Base-by-base conservation (phyloP, 2,113 vertebrate species). In the Ploceus nigricollis region DNA sequence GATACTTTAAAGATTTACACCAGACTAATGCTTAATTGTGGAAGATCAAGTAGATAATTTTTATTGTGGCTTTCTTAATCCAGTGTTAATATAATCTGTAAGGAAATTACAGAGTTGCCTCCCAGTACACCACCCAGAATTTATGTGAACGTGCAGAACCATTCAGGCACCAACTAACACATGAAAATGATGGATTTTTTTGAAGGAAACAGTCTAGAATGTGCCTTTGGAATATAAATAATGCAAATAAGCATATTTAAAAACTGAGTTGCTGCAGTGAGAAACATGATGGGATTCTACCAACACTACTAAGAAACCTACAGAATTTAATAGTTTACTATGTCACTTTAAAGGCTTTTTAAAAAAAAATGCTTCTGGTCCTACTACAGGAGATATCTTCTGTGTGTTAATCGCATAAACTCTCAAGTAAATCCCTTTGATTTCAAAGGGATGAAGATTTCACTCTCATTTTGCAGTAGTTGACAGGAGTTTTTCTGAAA, bases 371-470 rank as follows among this genome's bases (percentile, higher is more conserved):
- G 44, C 37, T 66, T 64, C 69, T 94, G 50, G 77, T 39, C 80
- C 61, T 75, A 37, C 65, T 56, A 76, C 68, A 83, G 68, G 39
- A 73, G 72, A 22, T 90, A 54, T 42, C 39, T 93, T 50, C 56
- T 83, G 72, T 75, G 58, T 81, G 91, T 37, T 95, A 96, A 92
- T 92, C 86, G 83, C 80, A 90, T 83, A 83, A 94, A 96, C 86
- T 87, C 71, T 81, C 65, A 54, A 89, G 64, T 24, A 92, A 94
- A 93, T 77, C 91, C 83, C 81, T 75, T 89, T 81, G 91, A 93
- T 94, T 97, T 92, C 91, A 92, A 94, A 81, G 23, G 81, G 56
- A 93, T 93, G 82, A 91, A 87, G 60, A 90, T 92, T 96, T 92
- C 86, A 81, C 68, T 63, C 63, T 81, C 64, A 78, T 94, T 91